Conservation (phyloP, 2,113 vertebrate genomes). For the Porphyrio hochstetteri region DNA sequence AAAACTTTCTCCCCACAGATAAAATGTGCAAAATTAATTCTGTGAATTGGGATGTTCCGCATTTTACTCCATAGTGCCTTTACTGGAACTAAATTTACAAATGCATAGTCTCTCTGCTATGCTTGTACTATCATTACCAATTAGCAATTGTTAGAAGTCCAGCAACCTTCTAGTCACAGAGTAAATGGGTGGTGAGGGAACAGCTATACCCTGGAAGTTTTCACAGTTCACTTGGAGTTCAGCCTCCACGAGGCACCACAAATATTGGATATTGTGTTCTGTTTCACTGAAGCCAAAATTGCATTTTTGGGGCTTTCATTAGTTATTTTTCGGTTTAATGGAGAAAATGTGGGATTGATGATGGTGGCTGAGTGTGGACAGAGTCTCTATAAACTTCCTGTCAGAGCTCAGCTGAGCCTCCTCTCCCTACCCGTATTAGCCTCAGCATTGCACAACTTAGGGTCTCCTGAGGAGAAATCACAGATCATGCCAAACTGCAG, state of each 20-base stretch:
- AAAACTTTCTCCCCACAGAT: not conserved
- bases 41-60: not conserved
- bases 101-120: not conserved
- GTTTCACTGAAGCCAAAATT: not conserved
- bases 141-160: not conserved
- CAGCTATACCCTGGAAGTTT: not conserved
- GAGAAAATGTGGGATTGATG: not conserved
- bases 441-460: constrained; percentile 11
- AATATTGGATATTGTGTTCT: not conserved
- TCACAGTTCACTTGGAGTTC: not conserved
- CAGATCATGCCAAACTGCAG: not conserved
- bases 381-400: not conserved
- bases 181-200: not conserved
- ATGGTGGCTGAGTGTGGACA: not conserved
- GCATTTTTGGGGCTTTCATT: not conserved
- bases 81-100: not conserved
- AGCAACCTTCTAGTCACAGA: not conserved
- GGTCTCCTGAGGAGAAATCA: constrained; percentile 38
- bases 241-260: not conserved
- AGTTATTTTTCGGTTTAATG: not conserved
- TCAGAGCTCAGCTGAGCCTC: not conserved
- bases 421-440: not conserved
- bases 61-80: not conserved
- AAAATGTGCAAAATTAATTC: not conserved
- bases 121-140: not conserved